A percentile compares a stretch with the other conserved stretches of the same genome.
These are phyloP conservation scores for Nycticorax nycticorax DNA, from an alignment of 2,113 vertebrate genomes.

Conservation along the genomic window DNA sequence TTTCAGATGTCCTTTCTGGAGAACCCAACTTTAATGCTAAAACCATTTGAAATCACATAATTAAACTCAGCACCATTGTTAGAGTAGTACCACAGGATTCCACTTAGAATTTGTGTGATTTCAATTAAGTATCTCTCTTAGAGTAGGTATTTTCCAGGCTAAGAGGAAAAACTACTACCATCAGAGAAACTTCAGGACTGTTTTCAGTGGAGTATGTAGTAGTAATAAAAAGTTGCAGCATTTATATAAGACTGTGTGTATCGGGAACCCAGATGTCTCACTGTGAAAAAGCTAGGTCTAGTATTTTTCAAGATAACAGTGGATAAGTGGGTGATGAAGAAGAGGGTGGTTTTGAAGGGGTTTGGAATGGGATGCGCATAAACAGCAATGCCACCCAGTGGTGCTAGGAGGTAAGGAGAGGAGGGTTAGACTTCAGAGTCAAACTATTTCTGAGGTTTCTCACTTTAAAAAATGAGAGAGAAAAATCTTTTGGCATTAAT, in stretches of 20 bases:
- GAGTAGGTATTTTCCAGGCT: background rate
- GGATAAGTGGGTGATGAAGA: rapidly evolving
- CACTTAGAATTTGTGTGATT: background rate
- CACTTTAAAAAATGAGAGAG: background rate
- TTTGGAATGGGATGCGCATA: background rate
- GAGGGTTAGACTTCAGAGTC: rapidly evolving
- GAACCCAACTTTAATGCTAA: background rate
- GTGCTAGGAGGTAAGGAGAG: background rate
- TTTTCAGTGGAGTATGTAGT: background rate
- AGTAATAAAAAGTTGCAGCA: background rate
- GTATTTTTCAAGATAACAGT: background rate
- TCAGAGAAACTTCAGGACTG: background rate
- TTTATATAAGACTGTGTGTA: background rate
- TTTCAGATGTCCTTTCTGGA: background rate
- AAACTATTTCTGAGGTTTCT: background rate
- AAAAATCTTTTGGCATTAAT: background rate
- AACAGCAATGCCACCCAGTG: background rate
- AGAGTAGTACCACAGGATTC: background rate
- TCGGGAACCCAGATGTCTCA: background rate
- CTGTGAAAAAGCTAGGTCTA: background rate
- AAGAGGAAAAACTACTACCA: background rate
- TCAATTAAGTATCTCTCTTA: background rate
- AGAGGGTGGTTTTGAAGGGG: rapidly evolving
- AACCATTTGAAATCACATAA: background rate
- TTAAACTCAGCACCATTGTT: background rate